Percentiles rank a stretch among this genome's conserved stretches.
Evolutionary conservation across 2,888 invertebrate species (phyloP).

Genomic region (Zygothrica quintamaculata): DNA sequence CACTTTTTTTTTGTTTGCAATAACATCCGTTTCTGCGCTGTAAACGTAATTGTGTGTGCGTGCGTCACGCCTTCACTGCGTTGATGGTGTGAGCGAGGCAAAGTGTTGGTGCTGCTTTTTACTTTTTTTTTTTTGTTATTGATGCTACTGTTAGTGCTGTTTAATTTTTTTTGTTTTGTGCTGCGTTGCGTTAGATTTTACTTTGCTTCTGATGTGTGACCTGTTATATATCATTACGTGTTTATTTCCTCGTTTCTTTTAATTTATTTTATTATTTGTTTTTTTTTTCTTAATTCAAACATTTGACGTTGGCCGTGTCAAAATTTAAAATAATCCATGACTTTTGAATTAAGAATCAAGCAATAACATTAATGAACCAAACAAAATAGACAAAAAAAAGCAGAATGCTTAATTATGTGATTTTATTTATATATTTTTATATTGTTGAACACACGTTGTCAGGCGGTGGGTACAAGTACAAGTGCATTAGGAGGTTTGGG

Average conservation of each 20-base stretch:
- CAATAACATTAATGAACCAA: conserved; percentile 29
- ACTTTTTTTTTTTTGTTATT: conserved; percentile 24
- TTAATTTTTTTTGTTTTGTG: conserved; percentile 39
- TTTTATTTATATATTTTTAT: conserved; percentile 1
- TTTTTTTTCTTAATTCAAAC: conserved; percentile 18
- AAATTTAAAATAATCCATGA: conserved; percentile 83
- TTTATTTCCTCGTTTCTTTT: conserved; percentile 20
- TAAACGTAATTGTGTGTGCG: not conserved
- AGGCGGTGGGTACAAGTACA: conserved; percentile 52
- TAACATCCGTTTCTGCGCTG: not conserved
- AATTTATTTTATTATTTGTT: conserved; percentile 21
- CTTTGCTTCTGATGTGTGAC: conserved; percentile 55
- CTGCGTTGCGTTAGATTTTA: conserved; percentile 70
- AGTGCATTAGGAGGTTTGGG: conserved; percentile 22
- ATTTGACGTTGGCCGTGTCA: conserved; percentile 9
- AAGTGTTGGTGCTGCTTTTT: conserved; percentile 26
- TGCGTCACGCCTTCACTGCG: conserved; percentile 2
- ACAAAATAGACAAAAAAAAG: conserved; percentile 39
- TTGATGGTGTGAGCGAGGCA: not conserved
- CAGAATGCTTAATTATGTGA: conserved; percentile 18
- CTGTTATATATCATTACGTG: conserved; percentile 44
- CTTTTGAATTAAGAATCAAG: conserved; percentile 74
- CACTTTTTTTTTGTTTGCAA: not conserved
- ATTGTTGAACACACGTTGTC: conserved; percentile 29
- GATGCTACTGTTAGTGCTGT: conserved; percentile 31